phyloP scores from a whole-genome alignment of 2,113 vertebrate genomes.

The Glaucidium brasilianum region DNA sequence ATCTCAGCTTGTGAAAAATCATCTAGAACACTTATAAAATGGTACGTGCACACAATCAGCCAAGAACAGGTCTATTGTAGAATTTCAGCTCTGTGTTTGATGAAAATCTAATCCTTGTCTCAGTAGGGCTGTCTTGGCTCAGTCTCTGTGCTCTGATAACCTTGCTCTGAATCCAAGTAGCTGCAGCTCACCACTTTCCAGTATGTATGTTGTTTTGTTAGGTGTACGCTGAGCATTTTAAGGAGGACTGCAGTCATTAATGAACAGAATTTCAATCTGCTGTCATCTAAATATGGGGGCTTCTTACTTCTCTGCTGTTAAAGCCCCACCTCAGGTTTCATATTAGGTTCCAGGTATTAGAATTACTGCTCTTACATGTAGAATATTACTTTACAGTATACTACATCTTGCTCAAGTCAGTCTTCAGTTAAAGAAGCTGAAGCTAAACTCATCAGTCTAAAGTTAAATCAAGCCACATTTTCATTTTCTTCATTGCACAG shows the following conservation, averaged over 20 bases:
- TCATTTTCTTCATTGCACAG: neutral
- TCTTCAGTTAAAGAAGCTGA: neutral
- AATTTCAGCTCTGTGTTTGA: neutral
- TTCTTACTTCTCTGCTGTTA: neutral
- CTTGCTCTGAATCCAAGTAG: neutral
- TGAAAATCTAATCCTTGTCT: neutral
- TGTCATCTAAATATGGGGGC: neutral
- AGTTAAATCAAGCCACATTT: neutral
- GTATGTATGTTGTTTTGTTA: neutral
- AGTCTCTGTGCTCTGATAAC: neutral
- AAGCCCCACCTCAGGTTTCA: neutral
- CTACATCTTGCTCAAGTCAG: neutral
- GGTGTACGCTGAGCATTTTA: slow-evolving; percentile 13
- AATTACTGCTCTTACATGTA: neutral
- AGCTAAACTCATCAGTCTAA: neutral
- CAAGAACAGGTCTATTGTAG: neutral
- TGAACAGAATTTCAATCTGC: slow-evolving; percentile 42
- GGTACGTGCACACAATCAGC: neutral
- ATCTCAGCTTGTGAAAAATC: neutral
- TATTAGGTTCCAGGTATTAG: neutral
- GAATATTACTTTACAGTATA: neutral
- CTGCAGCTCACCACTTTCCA: neutral
- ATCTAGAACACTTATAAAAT: neutral
- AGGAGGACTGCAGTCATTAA: slow-evolving; percentile 48
- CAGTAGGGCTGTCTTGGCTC: neutral